A percentile compares a stretch with the other conserved stretches of the same genome.
These are phyloP conservation scores for Periophthalmus modestus DNA, from an alignment of 2,113 vertebrate species.

Conservation along the genomic window DNA sequence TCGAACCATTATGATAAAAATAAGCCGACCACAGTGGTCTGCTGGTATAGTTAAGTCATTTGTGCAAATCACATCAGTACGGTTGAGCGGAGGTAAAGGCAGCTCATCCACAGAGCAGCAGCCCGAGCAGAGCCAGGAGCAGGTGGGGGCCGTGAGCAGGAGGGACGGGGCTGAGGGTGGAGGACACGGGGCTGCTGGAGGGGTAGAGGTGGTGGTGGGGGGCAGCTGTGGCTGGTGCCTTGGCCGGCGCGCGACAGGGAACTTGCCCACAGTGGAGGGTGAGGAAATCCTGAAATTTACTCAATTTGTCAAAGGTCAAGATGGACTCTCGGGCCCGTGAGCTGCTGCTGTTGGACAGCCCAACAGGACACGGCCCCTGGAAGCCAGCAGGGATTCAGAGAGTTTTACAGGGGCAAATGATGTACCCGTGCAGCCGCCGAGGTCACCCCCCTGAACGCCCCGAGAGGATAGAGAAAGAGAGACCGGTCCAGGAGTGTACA, in stretches of 20 bases:
- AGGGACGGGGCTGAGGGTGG: background rate
- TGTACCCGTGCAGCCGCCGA: no score
- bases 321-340: rapidly evolving
- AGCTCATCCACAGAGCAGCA: constrained; percentile 3
- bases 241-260: constrained; percentile 44
- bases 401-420: constrained; percentile 47
- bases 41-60: constrained; percentile 14
- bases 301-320: constrained; percentile 11
- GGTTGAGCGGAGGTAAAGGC: background rate
- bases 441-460: background rate
- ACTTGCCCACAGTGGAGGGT: rapidly evolving
- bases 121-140: background rate
- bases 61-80: constrained; percentile 17
- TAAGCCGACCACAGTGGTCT: no score
- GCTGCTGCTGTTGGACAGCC: constrained; percentile 6
- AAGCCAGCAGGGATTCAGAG: constrained; percentile 43
- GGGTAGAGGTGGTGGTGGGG: background rate
- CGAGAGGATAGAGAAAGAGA: background rate
- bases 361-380: constrained; percentile 54
- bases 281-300: background rate
- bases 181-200: rapidly evolving
- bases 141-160: constrained; percentile 7
- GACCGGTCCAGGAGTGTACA: background rate
- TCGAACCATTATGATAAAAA: no score
- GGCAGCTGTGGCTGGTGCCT: background rate